Evolutionary conservation across 92 coral and sea anemone genomes (phyloP).

Genomic region (Porites lobata): DNA sequence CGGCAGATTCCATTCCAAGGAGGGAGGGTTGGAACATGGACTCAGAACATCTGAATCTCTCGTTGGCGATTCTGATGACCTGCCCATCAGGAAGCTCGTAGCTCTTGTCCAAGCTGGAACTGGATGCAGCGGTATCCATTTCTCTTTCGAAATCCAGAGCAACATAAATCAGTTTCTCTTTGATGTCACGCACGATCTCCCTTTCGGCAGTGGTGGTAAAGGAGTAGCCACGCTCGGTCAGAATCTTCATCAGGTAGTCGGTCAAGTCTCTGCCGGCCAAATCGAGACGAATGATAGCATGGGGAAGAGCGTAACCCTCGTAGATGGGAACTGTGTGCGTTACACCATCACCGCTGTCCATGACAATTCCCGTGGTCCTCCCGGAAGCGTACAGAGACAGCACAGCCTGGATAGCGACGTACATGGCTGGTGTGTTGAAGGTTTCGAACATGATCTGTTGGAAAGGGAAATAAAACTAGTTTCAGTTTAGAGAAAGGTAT

Average conservation of each 20-base stretch:
- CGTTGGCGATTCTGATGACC: slow-evolving; percentile 81
- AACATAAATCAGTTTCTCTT: slow-evolving; percentile 89
- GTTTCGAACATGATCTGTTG: slow-evolving; percentile 86
- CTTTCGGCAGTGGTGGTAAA: slow-evolving; percentile 98
- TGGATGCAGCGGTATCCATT: slow-evolving; percentile 75
- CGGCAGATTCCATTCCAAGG: slow-evolving; percentile 92
- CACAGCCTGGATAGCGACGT: slow-evolving; percentile 90
- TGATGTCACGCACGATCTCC: slow-evolving; percentile 97
- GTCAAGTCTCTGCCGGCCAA: slow-evolving; percentile 92
- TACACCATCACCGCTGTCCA: slow-evolving; percentile 91
- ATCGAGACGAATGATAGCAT: slow-evolving; percentile 89
- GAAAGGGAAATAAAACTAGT: not conserved
- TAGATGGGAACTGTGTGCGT: slow-evolving; percentile 93
- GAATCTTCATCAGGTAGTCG: slow-evolving; percentile 89
- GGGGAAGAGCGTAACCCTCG: slow-evolving; percentile 90
- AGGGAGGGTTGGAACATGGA: slow-evolving; percentile 84
- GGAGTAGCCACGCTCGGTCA: slow-evolving; percentile 96
- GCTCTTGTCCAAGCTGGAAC: slow-evolving; percentile 80
- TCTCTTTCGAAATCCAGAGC: slow-evolving; percentile 94
- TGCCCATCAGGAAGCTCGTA: slow-evolving; percentile 83
- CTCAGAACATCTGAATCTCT: slow-evolving; percentile 90
- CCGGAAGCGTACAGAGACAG: slow-evolving; percentile 89
- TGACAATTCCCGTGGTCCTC: slow-evolving; percentile 89
- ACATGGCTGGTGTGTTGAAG: slow-evolving; percentile 89
- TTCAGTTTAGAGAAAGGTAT: too few species aligned